Base-by-base conservation (phyloP, 2,113 vertebrate species). In the Datnioides undecimradiatus region DNA sequence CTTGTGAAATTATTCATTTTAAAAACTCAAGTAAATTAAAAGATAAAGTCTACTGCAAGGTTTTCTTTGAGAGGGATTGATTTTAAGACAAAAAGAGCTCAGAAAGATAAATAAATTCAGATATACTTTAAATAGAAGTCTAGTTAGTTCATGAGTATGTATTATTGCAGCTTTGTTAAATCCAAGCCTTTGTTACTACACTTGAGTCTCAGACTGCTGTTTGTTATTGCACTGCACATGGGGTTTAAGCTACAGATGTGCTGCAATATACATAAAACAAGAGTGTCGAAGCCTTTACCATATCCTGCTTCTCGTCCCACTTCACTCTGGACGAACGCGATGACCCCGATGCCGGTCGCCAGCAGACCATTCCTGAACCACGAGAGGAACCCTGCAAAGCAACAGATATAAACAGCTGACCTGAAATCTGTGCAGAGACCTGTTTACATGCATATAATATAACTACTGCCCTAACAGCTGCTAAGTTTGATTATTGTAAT, bases 361-460 rank as follows among this genome's bases (percentile, higher is more conserved):
- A 97, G 92, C 78, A 97, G 91, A 19, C 97, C 97, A 51, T 97
- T 97, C 48, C 96, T 93, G 89, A 97, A 97, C 96, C 97, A 97
- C 2, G 97, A 97, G 16, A 97, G 94, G 80, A 97, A 97, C 7
- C 96, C 97, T 97, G 88, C 21, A 86, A 83, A 60, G 83, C 7
- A 73, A 23, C 51, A 65, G 5, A 69, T 60, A 66, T 34, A 3
- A 71, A 73, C 48, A 38, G 29, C 52, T 21, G 62, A 54, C 3
- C 38, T 5, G 41, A 83, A 9, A 25, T 25, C 41, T 40, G 67
- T 8, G n/a, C 58, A 40, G 19, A 40, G n/a, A 13, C 43, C 29
- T 14, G 43, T 46, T 55, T 34, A 57, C 23, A 29, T 34, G 46
- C 38, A 48, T 13, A 27, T 6, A 8, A 38, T 5, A 41, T 17